Base-by-base conservation (phyloP, 2,888 invertebrate genomes). In the Pemphredon lugubris region DNA sequence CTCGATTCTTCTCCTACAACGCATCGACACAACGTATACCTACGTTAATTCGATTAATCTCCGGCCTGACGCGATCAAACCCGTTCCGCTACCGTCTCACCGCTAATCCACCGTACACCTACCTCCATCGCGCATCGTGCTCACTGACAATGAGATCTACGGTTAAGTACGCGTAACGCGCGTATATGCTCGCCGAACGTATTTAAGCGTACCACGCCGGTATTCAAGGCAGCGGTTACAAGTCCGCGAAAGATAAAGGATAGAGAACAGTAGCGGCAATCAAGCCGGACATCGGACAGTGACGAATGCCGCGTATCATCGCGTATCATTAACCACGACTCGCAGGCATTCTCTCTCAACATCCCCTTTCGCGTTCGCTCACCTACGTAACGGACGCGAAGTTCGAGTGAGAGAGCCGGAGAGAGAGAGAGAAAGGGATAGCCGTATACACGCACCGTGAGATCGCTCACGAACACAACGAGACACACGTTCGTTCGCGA, bases 291-390 rank as follows among this genome's bases (percentile, higher is more conserved):
- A 87, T 88, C 85, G 83, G 88, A 88, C 88, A 88, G 88, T 88
- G 88, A 88, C 88, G 88, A 86, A 88, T 88, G 88, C 86, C 85
- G 86, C 85, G 84, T 88, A 88, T 88, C 87, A 88, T 88, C 87
- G 87, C 86, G 87, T 87, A 87, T 88, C 88, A 88, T 88, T 88
- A 88, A 86, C 88, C 82, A 76, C 79, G 83, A 81, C 82, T 84
- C 77, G 74, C n/a, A 84, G 79, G 81, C 83, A 81, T 79, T 85
- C 84, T 79, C 76, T 75, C 59, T 26, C 60, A 54, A 48, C 72
- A 51, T 63, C 60, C 66, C 66, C 58, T 71, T 77, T 76, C 73
- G 57, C 72, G 59, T 70, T 73, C 72, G 69, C 65, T 54, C 77
- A 67, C 81, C 77, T 80, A 72, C 71, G 48, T 51, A n/a, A n/a